Percentiles rank a stretch among this genome's conserved stretches.
phyloP scores from a whole-genome alignment of 2,888 invertebrate genomes.

The Galerucella calmariensis region DNA sequence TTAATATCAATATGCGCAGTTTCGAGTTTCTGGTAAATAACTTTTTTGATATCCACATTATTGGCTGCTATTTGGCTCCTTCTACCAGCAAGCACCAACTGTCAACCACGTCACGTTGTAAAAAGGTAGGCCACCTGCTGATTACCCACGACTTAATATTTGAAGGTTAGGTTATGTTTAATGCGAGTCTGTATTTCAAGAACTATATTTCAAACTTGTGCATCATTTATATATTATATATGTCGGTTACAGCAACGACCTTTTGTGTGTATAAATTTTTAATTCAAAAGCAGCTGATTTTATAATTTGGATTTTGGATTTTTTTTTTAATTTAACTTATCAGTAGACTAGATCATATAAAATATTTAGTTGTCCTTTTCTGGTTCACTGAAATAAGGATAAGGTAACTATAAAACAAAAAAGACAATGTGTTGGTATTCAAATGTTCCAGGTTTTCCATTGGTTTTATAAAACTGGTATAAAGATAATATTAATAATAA shows the following conservation, averaged over 20 bases:
- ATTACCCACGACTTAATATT: too few relatives aligned
- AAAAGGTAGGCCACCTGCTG: too few relatives aligned
- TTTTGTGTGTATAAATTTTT: constrained; percentile 22
- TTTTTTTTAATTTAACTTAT: constrained; percentile 30
- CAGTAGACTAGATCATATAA: constrained; percentile 31
- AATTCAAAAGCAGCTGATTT: constrained; percentile 36
- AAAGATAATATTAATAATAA: constrained; percentile 36
- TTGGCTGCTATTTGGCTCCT: too few relatives aligned
- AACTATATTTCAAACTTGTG: neutral
- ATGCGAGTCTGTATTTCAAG: neutral
- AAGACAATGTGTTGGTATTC: constrained; percentile 76
- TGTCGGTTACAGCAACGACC: neutral
- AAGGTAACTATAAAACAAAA: constrained; percentile 62
- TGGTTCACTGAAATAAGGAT: constrained; percentile 51
- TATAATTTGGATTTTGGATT: constrained; percentile 18
- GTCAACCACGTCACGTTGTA: too few relatives aligned
- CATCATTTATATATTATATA: neutral
- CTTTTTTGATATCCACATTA: too few relatives aligned
- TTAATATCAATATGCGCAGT: too few relatives aligned
- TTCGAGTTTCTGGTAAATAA: too few relatives aligned
- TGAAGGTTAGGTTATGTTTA: too few relatives aligned
- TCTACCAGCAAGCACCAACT: too few relatives aligned
- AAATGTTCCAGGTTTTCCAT: constrained; percentile 67
- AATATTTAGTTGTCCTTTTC: constrained; percentile 39
- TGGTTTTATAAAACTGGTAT: constrained; percentile 50